Base-by-base conservation (phyloP, 1,140 invertebrate species). In the Hirudo medicinalis region DNA sequence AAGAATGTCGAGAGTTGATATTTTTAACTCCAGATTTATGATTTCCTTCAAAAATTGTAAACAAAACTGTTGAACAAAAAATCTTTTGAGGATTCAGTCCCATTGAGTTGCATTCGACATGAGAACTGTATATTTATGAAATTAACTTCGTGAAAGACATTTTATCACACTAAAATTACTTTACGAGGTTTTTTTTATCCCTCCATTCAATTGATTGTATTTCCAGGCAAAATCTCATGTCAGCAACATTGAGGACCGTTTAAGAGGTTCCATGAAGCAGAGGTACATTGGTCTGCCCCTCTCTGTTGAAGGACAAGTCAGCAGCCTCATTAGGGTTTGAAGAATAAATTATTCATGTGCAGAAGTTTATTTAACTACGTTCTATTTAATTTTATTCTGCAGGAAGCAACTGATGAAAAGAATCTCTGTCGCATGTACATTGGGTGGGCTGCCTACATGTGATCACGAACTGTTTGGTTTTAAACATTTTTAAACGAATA, bases 361-460 rank as follows among this genome's bases (percentile, higher is more conserved):
- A 22, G 2, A 22, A 27, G 29, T 29, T 27, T 20, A 20, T 27
- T 20, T 20, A 5, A 22, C 2, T 67, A 27, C 6, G n/a, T 49
- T 29, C 43, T 20, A n/a, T 54, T 25, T 74, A 40, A 54, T 49
- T 74, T 74, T 71, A n/a, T 49, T 76, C 76, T 70, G 29, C 74
- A 88, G 40, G 92, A 97, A 84, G 92, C 96, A 2, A 95, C 89
- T 2, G 89, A 87, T 80, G 81, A 91, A 69, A 87, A 90, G 74
- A 95, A 95, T 82, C 84, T 98, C 0, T 91, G 91, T 76, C 89
- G 90, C 81, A 98, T 99, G 95, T 99, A 93, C 78, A 86, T 91
- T 73, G 95, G 95, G 15, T 99, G 95, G 95, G 90, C 89, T 60
- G 84, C 91, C 13, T 93, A 88, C 78, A 81, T 94, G 75, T 94